phyloP scores from a whole-genome alignment of 2,888 invertebrate species.

The Alitta virens region DNA sequence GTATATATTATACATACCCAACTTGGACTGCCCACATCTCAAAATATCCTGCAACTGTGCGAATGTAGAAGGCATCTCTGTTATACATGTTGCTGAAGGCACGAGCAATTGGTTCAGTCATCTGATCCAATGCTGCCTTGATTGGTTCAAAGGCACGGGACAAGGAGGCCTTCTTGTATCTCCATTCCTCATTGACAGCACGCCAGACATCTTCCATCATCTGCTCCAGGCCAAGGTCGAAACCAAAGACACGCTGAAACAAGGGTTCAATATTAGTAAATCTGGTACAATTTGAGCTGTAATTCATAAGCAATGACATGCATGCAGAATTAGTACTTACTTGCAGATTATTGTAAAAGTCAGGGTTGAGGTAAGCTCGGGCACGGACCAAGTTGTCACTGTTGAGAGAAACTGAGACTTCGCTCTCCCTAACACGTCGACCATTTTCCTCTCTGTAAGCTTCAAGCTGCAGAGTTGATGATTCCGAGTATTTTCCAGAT shows the following conservation, averaged over 20 bases:
- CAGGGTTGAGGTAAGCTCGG: slow-evolving; percentile 20
- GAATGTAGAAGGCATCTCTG: too few species aligned
- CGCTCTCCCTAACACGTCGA: slow-evolving; percentile 9
- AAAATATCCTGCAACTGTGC: too few species aligned
- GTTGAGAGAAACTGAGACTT: slow-evolving; percentile 9
- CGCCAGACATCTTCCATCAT: background rate
- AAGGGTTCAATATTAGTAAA: too few species aligned
- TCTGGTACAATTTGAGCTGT: too few species aligned
- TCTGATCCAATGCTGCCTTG: too few species aligned
- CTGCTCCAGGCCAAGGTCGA: background rate
- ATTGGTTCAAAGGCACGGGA: too few species aligned
- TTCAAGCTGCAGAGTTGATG: slow-evolving; percentile 12
- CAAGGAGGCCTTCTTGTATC: background rate
- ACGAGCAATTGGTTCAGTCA: too few species aligned
- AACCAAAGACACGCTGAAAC: too few species aligned
- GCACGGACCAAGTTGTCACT: slow-evolving; percentile 21
- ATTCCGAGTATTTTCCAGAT: slow-evolving; percentile 10
- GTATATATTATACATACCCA: too few species aligned
- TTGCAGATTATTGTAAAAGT: slow-evolving; percentile 1
- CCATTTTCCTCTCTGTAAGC: slow-evolving; percentile 8
- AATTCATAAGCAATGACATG: background rate
- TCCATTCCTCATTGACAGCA: background rate
- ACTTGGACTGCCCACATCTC: too few species aligned
- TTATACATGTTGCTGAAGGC: too few species aligned
- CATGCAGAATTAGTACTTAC: background rate